Percentiles rank a stretch among this genome's conserved stretches.
Conservation (phyloP, 2,113 vertebrate genomes). For the Aptenodytes patagonicus region DNA sequence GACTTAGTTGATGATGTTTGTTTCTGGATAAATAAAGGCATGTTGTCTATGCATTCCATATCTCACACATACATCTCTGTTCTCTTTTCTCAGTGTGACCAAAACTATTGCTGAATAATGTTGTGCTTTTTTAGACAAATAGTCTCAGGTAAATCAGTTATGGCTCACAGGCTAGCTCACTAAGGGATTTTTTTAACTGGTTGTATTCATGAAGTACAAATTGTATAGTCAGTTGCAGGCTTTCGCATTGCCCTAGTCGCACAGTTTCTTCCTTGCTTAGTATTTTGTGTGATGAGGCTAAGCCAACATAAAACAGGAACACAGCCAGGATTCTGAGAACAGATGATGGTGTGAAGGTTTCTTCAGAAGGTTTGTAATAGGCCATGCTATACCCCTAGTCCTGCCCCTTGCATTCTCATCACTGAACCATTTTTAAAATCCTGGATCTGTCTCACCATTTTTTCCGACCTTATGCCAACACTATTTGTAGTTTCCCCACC, state of each 20-base stretch:
- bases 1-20: background rate
- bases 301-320: background rate
- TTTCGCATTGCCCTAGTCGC: background rate
- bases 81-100: background rate
- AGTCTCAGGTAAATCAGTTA: background rate
- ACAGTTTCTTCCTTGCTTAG: background rate
- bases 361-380: background rate
- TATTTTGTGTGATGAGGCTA: background rate
- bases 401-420: constrained; percentile 56
- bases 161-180: background rate
- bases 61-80: background rate
- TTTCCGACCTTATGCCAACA: constrained; percentile 73
- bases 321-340: background rate
- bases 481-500: constrained; percentile 80
- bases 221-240: background rate
- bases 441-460: constrained; percentile 70
- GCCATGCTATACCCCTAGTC: background rate
- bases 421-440: constrained; percentile 72
- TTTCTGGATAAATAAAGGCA: background rate
- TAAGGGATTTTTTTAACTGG: background rate
- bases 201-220: background rate
- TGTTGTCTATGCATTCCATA: background rate
- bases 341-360: background rate
- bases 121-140: background rate
- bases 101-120: background rate